Evolutionary conservation across 2,797 vertebrate genomes (phyloP).

Genomic region (Pangasius sanitwongsei): DNA sequence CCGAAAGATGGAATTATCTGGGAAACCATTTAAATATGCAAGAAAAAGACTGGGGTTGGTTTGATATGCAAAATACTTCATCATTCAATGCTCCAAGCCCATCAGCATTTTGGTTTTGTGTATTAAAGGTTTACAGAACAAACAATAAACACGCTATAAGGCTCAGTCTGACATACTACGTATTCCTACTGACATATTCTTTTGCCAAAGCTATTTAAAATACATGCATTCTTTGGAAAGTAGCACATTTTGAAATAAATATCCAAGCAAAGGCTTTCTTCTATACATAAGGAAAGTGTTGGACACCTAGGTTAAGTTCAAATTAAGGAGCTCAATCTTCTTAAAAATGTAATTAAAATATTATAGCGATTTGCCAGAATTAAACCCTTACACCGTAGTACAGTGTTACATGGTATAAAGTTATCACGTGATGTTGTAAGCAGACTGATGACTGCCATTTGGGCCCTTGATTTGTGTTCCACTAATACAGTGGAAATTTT

Average conservation of each 20-base stretch:
- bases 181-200: background rate
- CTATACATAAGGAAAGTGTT: background rate
- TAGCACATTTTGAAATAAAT: slow-evolving; percentile 31
- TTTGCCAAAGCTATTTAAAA: slow-evolving; percentile 69
- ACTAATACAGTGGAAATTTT: background rate
- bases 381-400: background rate
- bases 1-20: slow-evolving; percentile 49
- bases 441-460: background rate
- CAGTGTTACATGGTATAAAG: background rate
- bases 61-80: slow-evolving; percentile 19
- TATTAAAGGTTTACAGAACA: background rate
- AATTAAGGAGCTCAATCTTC: background rate
- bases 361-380: background rate
- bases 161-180: background rate
- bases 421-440: background rate
- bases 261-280: background rate
- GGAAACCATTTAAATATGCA: slow-evolving; percentile 66
- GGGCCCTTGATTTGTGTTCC: background rate
- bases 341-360: background rate
- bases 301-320: background rate
- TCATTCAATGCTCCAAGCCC: background rate
- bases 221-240: slow-evolving; percentile 48
- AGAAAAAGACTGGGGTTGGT: slow-evolving; percentile 28
- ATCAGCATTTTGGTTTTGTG: background rate
- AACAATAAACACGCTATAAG: background rate